phyloP scores from a whole-genome alignment of 1,140 invertebrate genomes.

The Parapsyche elsis region DNA sequence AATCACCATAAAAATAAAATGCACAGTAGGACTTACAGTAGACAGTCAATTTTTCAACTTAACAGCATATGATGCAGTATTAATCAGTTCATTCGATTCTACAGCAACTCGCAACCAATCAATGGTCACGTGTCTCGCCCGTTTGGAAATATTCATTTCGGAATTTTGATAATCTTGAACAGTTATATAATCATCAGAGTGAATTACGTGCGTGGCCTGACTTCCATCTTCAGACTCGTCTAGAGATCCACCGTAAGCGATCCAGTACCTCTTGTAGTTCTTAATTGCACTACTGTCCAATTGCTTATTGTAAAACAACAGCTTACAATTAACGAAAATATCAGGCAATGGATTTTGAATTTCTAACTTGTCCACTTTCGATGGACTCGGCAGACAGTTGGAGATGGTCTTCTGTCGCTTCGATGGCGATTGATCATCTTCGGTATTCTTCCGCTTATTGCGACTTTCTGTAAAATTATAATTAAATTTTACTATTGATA shows the following conservation, averaged over 20 bases:
- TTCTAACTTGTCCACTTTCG: too few species aligned
- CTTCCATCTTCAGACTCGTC: conserved; percentile 60
- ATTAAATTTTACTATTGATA: too few species aligned
- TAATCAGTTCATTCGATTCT: conserved; percentile 61
- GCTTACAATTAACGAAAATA: conserved; percentile 59
- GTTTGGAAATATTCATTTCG: conserved; percentile 59
- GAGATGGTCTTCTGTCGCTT: too few species aligned
- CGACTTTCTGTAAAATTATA: too few species aligned
- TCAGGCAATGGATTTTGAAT: conserved; percentile 62
- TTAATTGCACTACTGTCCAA: conserved; percentile 60
- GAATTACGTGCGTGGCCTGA: conserved; percentile 66
- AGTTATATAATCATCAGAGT: conserved; percentile 61
- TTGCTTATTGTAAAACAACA: conserved; percentile 62
- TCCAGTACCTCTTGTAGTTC: conserved; percentile 66
- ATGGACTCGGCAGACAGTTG: too few species aligned
- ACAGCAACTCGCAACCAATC: conserved; percentile 68
- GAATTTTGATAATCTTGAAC: conserved; percentile 61
- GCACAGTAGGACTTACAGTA: too few species aligned
- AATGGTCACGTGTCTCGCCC: conserved; percentile 65
- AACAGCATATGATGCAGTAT: conserved; percentile 64
- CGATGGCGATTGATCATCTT: too few species aligned
- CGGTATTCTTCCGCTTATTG: too few species aligned
- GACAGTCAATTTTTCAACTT: conserved; percentile 6
- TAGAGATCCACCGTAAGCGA: conserved; percentile 65
- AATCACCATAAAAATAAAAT: too few species aligned